phyloP scores from a whole-genome alignment of 1,140 invertebrate species.

The Melanaphis sacchari region DNA sequence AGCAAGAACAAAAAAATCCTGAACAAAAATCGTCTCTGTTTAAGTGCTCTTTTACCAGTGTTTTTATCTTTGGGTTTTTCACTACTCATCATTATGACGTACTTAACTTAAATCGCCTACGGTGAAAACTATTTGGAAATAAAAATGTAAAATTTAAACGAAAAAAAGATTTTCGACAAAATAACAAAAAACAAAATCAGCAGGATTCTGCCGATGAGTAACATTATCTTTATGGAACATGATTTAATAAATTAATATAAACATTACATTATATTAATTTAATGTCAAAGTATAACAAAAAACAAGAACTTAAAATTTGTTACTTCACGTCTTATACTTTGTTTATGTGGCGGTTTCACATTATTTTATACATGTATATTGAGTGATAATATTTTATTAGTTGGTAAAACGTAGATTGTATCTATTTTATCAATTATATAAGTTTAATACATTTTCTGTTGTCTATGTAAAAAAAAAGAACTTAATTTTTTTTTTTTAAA shows the following conservation, averaged over 20 bases:
- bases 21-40: conserved; percentile 15
- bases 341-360: background rate
- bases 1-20: background rate
- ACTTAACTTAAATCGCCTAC: conserved; percentile 23
- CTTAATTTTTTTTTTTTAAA: background rate
- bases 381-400: background rate
- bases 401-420: background rate
- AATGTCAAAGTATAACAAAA: background rate
- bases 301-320: background rate
- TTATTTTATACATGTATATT: background rate
- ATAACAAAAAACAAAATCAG: background rate
- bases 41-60: conserved; percentile 40
- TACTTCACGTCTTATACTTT: background rate
- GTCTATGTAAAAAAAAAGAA: background rate
- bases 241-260: background rate
- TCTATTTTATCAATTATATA: too few species aligned
- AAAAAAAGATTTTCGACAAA: background rate
- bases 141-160: background rate
- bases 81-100: conserved; percentile 25
- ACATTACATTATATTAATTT: background rate
- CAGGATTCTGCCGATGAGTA: background rate
- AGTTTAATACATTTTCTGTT: background rate
- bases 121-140: background rate
- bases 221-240: conserved; percentile 8
- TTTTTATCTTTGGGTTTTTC: conserved; percentile 1